Evolutionary conservation across 1,140 invertebrate species (phyloP).

Genomic region (Aphidius ervi): DNA sequence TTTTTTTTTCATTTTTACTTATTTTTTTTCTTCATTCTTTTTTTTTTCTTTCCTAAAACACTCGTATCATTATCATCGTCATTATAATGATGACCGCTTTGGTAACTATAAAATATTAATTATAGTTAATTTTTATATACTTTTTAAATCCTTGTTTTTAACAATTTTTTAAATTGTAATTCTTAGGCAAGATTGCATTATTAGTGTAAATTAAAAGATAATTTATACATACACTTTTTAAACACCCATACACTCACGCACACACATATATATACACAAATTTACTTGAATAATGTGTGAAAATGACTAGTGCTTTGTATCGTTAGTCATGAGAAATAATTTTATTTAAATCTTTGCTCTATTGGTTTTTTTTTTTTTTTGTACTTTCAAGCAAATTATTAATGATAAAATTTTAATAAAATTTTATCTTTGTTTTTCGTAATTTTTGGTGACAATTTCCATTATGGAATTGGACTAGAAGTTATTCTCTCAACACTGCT

Average conservation of each 20-base stretch:
- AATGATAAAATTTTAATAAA: conserved; percentile 2
- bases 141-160: conserved; percentile 10
- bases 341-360: conserved; percentile 7
- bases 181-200: no score
- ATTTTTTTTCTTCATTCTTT: conserved; percentile 13
- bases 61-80: background rate
- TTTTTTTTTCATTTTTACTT: conserved; percentile 33
- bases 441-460: conserved; percentile 30
- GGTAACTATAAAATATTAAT: conserved; percentile 35
- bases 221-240: conserved; percentile 2
- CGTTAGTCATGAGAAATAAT: conserved; percentile 13
- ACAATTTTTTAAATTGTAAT: background rate
- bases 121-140: no score
- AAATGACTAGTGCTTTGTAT: conserved; percentile 43
- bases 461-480: conserved; percentile 54
- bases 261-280: conserved; percentile 25
- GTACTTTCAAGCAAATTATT: background rate
- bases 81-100: conserved; percentile 32
- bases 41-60: background rate
- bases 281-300: conserved; percentile 34
- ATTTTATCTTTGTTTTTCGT: conserved; percentile 25
- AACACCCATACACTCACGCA: background rate
- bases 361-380: conserved; percentile 9
- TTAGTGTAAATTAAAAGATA: conserved; percentile 6
- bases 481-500: conserved; percentile 53